Conservation (phyloP, 2,113 vertebrate species). For the Stigmatopora argus region DNA sequence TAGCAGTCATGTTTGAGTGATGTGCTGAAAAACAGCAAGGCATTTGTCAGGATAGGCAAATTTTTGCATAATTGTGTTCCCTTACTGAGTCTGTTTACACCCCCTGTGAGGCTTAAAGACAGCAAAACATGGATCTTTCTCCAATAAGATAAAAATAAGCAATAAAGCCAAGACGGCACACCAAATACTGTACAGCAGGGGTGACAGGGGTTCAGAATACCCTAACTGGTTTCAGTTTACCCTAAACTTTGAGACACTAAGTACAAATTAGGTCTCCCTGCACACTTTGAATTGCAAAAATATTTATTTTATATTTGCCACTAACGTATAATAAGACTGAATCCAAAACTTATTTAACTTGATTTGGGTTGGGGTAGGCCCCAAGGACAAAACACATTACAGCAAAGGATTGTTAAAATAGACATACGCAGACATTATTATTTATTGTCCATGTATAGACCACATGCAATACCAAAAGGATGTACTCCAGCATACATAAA, state of each 20-base stretch:
- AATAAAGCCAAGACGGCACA: constrained; percentile 28
- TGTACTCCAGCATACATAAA: constrained; percentile 9
- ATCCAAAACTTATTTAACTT: no score
- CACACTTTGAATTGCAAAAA: no score
- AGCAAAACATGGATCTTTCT: constrained; percentile 37
- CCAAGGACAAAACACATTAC: not conserved
- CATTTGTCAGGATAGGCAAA: constrained; percentile 45
- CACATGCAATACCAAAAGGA: constrained; percentile 6
- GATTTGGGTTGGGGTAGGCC: not conserved
- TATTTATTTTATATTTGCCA: no score
- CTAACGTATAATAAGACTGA: no score
- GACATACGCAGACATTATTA: not conserved
- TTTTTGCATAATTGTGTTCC: constrained; percentile 42
- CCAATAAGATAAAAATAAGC: constrained; percentile 40
- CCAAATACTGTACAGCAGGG: constrained; percentile 5
- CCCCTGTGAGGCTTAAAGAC: constrained; percentile 43
- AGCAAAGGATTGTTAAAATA: not conserved
- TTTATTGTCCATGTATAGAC: constrained; percentile 13
- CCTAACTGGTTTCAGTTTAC: no score
- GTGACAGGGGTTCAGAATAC: no score
- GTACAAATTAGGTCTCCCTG: no score
- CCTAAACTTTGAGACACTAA: no score
- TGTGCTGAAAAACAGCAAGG: constrained; percentile 12
- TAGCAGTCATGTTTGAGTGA: constrained; percentile 28
- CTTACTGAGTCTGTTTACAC: constrained; percentile 39